Evolutionary conservation across 2,797 vertebrate species (phyloP), one percentile per base, ranked within the genome.

Genomic region (Euthynnus affinis): DNA sequence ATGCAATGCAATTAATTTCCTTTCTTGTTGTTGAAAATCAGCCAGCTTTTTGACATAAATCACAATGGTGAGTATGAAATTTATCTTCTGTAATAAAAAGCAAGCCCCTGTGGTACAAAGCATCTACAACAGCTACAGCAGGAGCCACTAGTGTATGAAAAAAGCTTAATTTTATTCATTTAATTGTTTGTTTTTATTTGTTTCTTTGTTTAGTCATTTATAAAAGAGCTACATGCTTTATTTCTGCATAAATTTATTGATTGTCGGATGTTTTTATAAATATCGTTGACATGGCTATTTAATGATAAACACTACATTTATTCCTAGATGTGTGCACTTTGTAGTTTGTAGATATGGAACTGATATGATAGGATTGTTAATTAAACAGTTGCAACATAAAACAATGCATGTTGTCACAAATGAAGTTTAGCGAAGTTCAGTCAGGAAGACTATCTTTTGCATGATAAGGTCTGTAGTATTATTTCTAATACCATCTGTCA

Each of bases 21-120:
- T 80, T 63, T 67, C 67, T 73, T 74, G 58, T 37, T 74, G 55
- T 69, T 82, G 67, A 83, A 81, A 70, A 73, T 56, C 48, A 49
- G 73, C 73, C 58, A 83, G 14, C 44, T 48, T 55, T 79, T 80
- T 58, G 32, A 67, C 69, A 66, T 79, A 68, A 85, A 87, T 82
- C 74, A 86, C 2, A 29, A 68, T 2, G 2, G 40, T 61, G 40
- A 75, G 46, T 61, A 69, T 65, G 56, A 71, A 76, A 87, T 81
- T 34, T 64, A 65, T 83, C 44, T 53, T 48, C 44, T 20, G 65
- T 69, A 70, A 76, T 87, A 80, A 89, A 82, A 76, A 13, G 5
- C 52, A 57, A 72, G 55, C 58, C 49, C 56, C 48, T 56, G 63
- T 52, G 51, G 65, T 67, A 22, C 80, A 80, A 75, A 74, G 17